These are phyloP conservation scores for Colaptes auratus DNA, from an alignment of 2,113 vertebrate species.

Conservation along the genomic window DNA sequence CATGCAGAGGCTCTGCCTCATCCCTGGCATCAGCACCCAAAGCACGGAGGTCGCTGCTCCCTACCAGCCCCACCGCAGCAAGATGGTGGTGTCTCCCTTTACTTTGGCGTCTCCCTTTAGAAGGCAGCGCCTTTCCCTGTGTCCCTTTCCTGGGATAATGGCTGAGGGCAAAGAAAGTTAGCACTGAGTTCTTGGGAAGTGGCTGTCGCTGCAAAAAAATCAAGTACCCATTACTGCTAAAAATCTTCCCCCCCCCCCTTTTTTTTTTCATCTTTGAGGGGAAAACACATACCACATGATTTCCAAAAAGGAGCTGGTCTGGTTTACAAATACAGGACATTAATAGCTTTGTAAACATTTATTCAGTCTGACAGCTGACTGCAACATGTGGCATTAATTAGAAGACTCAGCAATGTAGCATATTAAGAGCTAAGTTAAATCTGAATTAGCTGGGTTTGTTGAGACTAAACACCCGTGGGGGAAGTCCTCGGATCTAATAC, in stretches of 20 bases:
- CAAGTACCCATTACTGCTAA: slow-evolving; percentile 77
- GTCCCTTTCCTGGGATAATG: not conserved
- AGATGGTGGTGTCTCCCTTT: too few species aligned
- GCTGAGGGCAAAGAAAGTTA: slow-evolving; percentile 52
- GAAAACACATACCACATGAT: slow-evolving; percentile 81
- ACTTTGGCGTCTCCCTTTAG: not conserved
- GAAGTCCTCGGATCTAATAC: slow-evolving; percentile 67
- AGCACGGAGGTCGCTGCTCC: fast-evolving
- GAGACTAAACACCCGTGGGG: slow-evolving; percentile 78
- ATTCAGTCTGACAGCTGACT: slow-evolving; percentile 84
- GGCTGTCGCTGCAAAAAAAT: slow-evolving; percentile 73
- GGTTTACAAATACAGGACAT: slow-evolving; percentile 85
- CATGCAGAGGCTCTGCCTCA: fast-evolving
- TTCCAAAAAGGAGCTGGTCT: slow-evolving; percentile 75
- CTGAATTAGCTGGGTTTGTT: slow-evolving; percentile 78
- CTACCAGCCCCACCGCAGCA: fast-evolving
- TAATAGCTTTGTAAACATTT: slow-evolving; percentile 89
- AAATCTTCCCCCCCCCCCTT: not conserved
- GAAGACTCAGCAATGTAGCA: slow-evolving; percentile 77
- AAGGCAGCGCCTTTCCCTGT: not conserved
- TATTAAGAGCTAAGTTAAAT: slow-evolving; percentile 81
- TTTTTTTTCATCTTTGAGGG: slow-evolving; percentile 75
- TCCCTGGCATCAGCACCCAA: fast-evolving
- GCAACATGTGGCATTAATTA: slow-evolving; percentile 86
- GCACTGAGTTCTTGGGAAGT: slow-evolving; percentile 67